phyloP scores from a whole-genome alignment of 2,888 invertebrate species.

The Rhamphomyia laevipes region DNA sequence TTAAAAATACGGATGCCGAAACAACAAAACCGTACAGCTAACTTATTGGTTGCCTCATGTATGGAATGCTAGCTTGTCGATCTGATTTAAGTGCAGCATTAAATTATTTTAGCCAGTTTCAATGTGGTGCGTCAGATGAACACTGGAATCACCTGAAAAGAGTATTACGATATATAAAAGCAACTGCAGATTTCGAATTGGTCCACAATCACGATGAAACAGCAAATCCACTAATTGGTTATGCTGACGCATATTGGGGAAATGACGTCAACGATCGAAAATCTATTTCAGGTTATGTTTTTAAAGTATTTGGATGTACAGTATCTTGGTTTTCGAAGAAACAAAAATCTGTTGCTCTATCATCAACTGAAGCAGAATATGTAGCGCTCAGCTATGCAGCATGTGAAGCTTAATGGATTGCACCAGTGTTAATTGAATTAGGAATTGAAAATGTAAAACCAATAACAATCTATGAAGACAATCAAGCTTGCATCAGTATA shows the following conservation, averaged over 20 bases:
- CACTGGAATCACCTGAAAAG: too few relatives aligned
- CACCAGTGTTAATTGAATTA: conserved; percentile 4
- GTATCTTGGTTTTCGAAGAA: too few relatives aligned
- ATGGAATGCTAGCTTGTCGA: too few relatives aligned
- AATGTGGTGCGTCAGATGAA: neutral
- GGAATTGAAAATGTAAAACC: neutral
- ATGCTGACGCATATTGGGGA: conserved; percentile 12
- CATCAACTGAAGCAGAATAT: too few relatives aligned
- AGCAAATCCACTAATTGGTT: conserved; percentile 6
- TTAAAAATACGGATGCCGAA: neutral
- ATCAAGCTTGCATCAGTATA: conserved; percentile 10
- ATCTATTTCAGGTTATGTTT: too few relatives aligned
- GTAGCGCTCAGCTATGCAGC: conserved; percentile 6
- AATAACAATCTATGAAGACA: conserved; percentile 7
- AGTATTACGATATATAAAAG: neutral
- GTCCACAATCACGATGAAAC: neutral
- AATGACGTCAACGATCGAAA: too few relatives aligned
- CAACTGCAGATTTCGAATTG: too few relatives aligned
- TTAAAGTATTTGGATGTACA: too few relatives aligned
- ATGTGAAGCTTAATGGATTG: conserved; percentile 8
- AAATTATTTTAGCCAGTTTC: conserved; percentile 3
- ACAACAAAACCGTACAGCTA: neutral
- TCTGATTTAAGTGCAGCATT: neutral
- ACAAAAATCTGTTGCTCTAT: too few relatives aligned
- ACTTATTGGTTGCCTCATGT: conserved; percentile 1